Percentiles rank a stretch among this genome's conserved stretches.
phyloP scores from a whole-genome alignment of 2,113 vertebrate species.

The Myodes glareolus region DNA sequence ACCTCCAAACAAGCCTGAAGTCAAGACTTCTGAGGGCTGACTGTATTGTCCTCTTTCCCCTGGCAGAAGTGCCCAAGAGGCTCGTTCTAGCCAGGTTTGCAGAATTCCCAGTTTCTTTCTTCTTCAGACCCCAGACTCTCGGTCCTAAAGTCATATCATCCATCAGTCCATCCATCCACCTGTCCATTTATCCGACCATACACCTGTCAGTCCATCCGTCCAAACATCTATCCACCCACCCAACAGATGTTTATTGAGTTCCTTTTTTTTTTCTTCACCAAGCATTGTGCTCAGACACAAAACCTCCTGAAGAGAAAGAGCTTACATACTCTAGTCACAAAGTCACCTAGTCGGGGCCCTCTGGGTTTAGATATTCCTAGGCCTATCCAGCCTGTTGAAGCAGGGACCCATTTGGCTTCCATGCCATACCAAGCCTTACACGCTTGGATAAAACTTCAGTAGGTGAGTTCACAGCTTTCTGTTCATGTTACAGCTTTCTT shows the following conservation, averaged over 20 bases:
- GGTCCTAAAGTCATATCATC: background rate
- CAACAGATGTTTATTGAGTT: background rate
- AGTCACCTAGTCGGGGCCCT: accelerated
- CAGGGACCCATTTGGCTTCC: background rate
- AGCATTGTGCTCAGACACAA: background rate
- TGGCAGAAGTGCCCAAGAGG: background rate
- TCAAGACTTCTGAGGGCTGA: background rate
- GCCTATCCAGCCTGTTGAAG: background rate
- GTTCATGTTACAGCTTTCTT: background rate
- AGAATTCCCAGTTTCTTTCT: background rate
- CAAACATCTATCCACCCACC: too few species aligned
- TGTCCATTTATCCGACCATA: background rate
- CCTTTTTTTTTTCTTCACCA: background rate
- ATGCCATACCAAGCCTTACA: too few species aligned
- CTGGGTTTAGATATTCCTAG: background rate
- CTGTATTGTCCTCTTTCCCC: background rate
- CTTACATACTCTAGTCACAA: background rate
- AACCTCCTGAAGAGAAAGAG: background rate
- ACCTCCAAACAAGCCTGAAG: background rate
- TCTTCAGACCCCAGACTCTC: background rate
- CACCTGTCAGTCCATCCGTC: background rate
- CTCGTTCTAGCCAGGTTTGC: background rate
- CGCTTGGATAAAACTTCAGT: background rate
- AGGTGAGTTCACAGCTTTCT: background rate
- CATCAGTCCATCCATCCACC: background rate